Evolutionary conservation across 2,888 invertebrate genomes (phyloP).

Genomic region (Nomada flava): DNA sequence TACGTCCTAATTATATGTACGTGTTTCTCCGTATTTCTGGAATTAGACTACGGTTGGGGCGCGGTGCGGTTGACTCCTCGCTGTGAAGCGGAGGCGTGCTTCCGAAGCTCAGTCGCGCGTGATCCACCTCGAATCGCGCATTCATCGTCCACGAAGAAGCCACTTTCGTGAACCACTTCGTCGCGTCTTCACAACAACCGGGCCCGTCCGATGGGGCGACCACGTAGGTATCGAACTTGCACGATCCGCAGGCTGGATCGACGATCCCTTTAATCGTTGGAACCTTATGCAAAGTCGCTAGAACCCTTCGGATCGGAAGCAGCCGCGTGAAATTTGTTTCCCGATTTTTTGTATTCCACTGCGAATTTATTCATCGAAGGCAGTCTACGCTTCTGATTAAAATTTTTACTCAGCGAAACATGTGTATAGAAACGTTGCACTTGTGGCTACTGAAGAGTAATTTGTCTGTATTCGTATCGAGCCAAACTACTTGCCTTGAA

Average conservation of each 20-base stretch:
- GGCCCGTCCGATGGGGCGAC: constrained; percentile 62
- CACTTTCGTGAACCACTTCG: constrained; percentile 26
- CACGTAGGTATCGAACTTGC: constrained; percentile 55
- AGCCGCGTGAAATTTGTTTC: not conserved
- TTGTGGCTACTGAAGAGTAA: no score
- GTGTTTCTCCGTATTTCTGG: constrained; percentile 84
- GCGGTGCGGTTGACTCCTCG: constrained; percentile 65
- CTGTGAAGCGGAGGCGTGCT: constrained; percentile 71
- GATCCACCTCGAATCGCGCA: constrained; percentile 75
- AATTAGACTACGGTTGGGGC: constrained; percentile 80
- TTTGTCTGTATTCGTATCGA: no score
- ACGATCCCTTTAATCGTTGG: constrained; percentile 8
- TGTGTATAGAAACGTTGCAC: no score
- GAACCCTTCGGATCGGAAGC: no score
- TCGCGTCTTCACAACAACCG: constrained; percentile 26
- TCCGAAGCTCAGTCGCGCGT: constrained; percentile 80
- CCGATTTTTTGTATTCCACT: not conserved
- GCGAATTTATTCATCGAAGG: no score
- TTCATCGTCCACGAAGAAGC: constrained; percentile 38
- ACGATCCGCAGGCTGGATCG: constrained; percentile 23
- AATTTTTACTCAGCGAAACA: no score
- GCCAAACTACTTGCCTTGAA: no score
- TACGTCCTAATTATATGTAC: constrained; percentile 80
- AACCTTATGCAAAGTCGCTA: not conserved
- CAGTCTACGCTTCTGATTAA: no score